Conservation (phyloP, 2,888 invertebrate species). For the Ennomos quercinarius region DNA sequence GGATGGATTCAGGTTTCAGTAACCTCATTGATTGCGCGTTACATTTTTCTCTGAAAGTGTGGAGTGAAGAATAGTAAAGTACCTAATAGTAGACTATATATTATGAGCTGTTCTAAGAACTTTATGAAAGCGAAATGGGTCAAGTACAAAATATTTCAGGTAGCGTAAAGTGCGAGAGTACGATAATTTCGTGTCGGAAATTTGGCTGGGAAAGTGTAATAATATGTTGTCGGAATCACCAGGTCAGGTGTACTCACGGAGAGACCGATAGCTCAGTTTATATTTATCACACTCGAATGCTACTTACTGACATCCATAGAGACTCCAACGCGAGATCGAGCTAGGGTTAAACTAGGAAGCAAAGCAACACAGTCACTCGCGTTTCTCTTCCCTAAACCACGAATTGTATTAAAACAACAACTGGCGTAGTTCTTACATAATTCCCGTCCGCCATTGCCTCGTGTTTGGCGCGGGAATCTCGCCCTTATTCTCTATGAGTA, state of each 20-base stretch:
- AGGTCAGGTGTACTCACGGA: slow-evolving; percentile 21
- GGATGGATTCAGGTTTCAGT: no score
- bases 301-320: slow-evolving; percentile 70
- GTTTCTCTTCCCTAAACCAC: slow-evolving; percentile 52
- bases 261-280: slow-evolving; percentile 62
- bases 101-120: slow-evolving; percentile 8
- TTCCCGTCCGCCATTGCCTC: slow-evolving; percentile 72
- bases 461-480: slow-evolving; percentile 65
- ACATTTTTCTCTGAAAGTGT: no score
- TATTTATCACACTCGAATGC: slow-evolving; percentile 63
- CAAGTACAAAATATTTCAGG: slow-evolving; percentile 11
- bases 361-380: slow-evolving; percentile 40
- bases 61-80: no score
- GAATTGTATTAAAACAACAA: slow-evolving; percentile 56
- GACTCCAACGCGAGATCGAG: slow-evolving; percentile 49
- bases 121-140: slow-evolving; percentile 6
- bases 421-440: slow-evolving; percentile 78
- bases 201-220: slow-evolving; percentile 25
- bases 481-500: slow-evolving; percentile 54
- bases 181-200: slow-evolving; percentile 3
- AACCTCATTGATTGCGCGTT: no score
- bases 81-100: no score
- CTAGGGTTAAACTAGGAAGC: background rate
- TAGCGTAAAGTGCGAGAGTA: background rate
- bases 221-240: slow-evolving; percentile 34